These are phyloP conservation scores for Nasonia vitripennis DNA, from an alignment of 1,140 invertebrate species.

Conservation along the genomic window DNA sequence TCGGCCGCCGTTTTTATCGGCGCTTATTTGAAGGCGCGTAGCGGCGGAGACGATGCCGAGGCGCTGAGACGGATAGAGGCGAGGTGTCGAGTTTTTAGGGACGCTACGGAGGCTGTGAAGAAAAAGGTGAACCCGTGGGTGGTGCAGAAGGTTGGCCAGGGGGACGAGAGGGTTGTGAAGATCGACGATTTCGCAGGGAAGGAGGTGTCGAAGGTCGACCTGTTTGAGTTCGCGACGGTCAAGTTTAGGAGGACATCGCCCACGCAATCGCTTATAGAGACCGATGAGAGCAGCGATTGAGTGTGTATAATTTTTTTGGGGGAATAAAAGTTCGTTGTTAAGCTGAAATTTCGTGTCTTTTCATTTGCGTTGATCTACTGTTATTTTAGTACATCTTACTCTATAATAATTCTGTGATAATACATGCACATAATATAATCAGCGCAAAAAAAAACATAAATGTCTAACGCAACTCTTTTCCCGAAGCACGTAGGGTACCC, in stretches of 20 bases:
- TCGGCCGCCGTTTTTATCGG: conserved; percentile 76
- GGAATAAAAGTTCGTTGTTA: not conserved
- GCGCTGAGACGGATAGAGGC: conserved; percentile 67
- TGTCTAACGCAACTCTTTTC: conserved; percentile 55
- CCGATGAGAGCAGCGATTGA: not conserved
- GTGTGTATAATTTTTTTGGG: not conserved
- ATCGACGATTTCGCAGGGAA: not conserved
- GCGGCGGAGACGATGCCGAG: not conserved
- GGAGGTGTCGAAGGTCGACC: not conserved
- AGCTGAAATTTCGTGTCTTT: no score
- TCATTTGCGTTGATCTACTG: not conserved
- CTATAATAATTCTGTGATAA: not conserved
- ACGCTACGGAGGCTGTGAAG: conserved; percentile 42
- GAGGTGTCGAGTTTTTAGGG: conserved; percentile 66
- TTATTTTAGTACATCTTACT: no score
- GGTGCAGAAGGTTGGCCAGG: not conserved
- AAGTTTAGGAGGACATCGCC: conserved; percentile 51
- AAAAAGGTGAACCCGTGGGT: conserved; percentile 46
- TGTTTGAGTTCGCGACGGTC: not conserved
- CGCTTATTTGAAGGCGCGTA: conserved; percentile 75
- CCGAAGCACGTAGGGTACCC: conserved; percentile 92
- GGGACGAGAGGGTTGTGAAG: not conserved
- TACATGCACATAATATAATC: no score
- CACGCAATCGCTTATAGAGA: conserved; percentile 29
- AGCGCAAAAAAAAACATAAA: not conserved